phyloP scores from a whole-genome alignment of 2,797 vertebrate genomes.

The Gymnoscopelus braueri region DNA sequence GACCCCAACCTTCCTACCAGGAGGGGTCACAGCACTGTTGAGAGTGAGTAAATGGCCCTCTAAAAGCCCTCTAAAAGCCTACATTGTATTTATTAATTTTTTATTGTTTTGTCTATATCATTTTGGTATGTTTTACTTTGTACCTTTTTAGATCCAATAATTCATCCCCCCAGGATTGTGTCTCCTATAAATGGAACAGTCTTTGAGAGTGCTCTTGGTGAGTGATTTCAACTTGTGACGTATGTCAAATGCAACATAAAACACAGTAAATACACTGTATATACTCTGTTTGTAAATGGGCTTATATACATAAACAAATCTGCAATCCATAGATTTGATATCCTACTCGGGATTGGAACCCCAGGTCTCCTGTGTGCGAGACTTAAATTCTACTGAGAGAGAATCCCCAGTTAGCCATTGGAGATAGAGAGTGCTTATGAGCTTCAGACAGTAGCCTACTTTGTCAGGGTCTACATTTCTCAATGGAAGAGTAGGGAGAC shows the following conservation, averaged over 20 bases:
- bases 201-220: constrained; percentile 68
- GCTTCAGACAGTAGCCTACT: no score
- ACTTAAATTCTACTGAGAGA: no score
- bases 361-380: no score
- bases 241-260: neutral
- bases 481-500: no score
- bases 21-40: constrained; percentile 1
- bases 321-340: no score
- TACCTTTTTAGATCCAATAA: constrained; percentile 14
- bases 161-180: constrained; percentile 63
- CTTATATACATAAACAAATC: no score
- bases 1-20: constrained; percentile 9
- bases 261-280: neutral
- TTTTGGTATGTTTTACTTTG: neutral
- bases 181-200: constrained; percentile 70
- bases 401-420: no score
- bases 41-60: constrained; percentile 36
- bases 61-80: neutral
- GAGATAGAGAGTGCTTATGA: no score
- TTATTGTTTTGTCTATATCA: neutral
- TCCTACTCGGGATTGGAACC: no score
- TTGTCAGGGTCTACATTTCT: no score
- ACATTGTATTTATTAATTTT: neutral
- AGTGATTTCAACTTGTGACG: constrained; percentile 20
- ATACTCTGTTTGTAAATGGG: neutral